Evolutionary conservation across 2,888 invertebrate genomes (phyloP), one percentile per base, ranked within the genome.

Genomic region (Labia minor): DNA sequence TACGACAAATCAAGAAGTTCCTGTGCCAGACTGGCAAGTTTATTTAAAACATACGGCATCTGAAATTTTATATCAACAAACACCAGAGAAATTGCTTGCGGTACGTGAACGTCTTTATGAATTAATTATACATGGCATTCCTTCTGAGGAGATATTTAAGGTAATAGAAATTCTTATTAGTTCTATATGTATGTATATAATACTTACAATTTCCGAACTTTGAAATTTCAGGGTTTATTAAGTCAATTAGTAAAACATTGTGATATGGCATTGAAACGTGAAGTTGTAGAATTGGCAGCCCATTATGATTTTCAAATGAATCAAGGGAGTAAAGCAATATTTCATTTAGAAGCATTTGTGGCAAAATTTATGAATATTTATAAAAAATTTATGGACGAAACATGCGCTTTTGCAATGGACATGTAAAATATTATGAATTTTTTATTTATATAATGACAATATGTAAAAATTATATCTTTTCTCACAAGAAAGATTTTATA

Each of bases 261-360:
- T 80, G 96, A 97, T 79, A 88, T 90, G 77, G 84, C 88, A 63
- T 82, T 98, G 74, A 95, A 94, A 79, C 86, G 87, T 8, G 87
- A 92, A 78, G 86, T 97, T 2, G 87, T 92, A 0, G 86, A 87
- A 70, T 82, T 87, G 73, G 98, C 98, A 10, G 93, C 96, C 0
- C 83, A 85, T 68, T 95, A 91, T 78, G 97, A 99, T 76, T 94
- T 97, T 76, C 85, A 93, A 72, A 88, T 97, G 84, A 87, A 90
- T 73, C 84, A 88, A 67, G 98, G 98, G 18, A 92, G 90, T 73
- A 98, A 98, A 78, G 86, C 90, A 19, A 96, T 99, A 73, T 96
- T 95, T 75, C 98, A 99, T 77, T 81, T 99, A 66, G 99, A 99
- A 79, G 96, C 96, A 1, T 99, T 99, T 81, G 89, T 96, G 64